Evolutionary conservation across 2,797 vertebrate genomes (phyloP), one percentile per base, ranked within the genome.

Genomic region (Anabas testudineus): DNA sequence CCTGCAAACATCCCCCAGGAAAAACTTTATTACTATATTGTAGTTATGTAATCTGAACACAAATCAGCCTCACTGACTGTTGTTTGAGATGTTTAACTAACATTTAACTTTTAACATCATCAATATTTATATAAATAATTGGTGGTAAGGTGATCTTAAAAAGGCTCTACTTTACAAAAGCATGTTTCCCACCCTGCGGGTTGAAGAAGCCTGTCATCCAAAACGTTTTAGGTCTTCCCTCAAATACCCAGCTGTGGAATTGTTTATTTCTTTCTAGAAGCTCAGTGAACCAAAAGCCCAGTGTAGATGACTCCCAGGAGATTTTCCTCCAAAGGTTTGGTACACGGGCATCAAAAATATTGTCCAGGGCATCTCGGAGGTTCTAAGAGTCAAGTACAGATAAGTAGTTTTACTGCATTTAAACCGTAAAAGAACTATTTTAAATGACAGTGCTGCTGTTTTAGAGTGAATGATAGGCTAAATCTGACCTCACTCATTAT

Each of bases 151-250:
- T 54, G 37, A 10, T 45, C 9, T n/a, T 21, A 19, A 19, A 55
- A 51, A 51, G 15, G 4, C 4, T 7, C 16, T 19, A 52, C 2
- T 51, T 5, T 37, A 42, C 7, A 30, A 58, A 62, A 56, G 37
- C 1, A 0, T 15, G 9, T 37, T 36, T 47, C 81, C 55, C 89
- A 95, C 95, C 95, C 78, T 97, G 96, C 4, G 96, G 95, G 76
- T 97, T 96, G 85, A 97, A 96, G 88, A 96, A 96, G 51, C 95
- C 95, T 0, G 95, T 95, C 92, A 97, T 96, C 95, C 96, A 97
- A 88, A 97, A 96, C 0, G 90, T 88, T 59, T 88, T 92, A 55
- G 96, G 96, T 67, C 95, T 93, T 53, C 95, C 93, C 47, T 93
- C 86, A 85, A 90, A 95, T 87, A 96, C 91, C 95, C 95, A 97